These are phyloP conservation scores for Pardalotus punctatus DNA, from an alignment of 2,113 vertebrate species.

Conservation along the genomic window DNA sequence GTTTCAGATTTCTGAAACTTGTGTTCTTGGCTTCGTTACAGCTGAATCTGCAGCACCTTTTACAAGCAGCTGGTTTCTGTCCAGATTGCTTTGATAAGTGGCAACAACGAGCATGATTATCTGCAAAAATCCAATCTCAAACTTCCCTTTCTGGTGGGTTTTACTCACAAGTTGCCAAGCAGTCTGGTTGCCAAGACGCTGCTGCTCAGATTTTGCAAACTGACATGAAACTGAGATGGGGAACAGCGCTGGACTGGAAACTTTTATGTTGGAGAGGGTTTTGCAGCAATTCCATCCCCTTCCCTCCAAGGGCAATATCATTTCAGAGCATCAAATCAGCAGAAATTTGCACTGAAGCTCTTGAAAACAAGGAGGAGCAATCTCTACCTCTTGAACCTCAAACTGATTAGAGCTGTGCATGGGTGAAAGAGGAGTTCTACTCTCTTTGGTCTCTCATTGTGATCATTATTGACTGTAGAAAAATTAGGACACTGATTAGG, in stretches of 20 bases:
- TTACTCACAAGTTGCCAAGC: not conserved
- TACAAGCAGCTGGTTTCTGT: not conserved
- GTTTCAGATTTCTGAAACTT: not conserved
- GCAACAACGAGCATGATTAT: accelerated
- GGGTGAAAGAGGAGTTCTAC: not conserved
- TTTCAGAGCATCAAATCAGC: not conserved
- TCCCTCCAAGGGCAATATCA: not conserved
- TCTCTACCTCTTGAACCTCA: not conserved
- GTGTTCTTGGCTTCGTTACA: not conserved
- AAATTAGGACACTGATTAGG: not conserved
- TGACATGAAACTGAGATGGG: not conserved
- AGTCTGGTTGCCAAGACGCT: not conserved
- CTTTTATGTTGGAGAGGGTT: not conserved
- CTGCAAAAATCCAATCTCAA: not conserved
- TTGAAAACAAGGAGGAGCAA: not conserved
- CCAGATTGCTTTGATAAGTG: not conserved
- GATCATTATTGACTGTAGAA: not conserved
- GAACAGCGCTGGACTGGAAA: not conserved
- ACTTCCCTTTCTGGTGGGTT: not conserved
- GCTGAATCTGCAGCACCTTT: not conserved
- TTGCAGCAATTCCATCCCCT: accelerated
- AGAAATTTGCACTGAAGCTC: not conserved
- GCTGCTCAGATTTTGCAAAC: not conserved
- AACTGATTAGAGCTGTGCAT: not conserved
- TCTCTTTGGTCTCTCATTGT: not conserved